These are phyloP conservation scores for Acanthisitta chloris DNA, from an alignment of 2,113 vertebrate species.

Conservation along the genomic window DNA sequence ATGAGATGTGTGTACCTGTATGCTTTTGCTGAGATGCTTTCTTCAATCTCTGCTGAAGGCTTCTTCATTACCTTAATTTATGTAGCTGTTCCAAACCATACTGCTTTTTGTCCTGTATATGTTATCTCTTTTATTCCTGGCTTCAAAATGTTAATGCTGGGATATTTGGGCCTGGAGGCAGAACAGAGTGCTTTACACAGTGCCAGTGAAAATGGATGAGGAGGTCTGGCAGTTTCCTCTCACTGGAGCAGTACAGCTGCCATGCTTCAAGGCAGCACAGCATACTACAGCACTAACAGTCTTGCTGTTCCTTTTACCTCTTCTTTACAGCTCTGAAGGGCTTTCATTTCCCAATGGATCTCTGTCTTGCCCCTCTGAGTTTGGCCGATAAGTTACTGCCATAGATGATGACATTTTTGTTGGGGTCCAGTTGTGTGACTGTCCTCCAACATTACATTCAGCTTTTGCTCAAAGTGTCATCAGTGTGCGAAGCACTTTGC, in stretches of 20 bases:
- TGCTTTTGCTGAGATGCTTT: neutral
- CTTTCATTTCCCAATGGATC: neutral
- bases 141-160: neutral
- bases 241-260: neutral
- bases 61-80: neutral
- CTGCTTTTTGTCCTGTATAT: neutral
- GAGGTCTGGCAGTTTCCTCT: neutral
- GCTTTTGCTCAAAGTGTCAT: neutral
- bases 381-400: neutral
- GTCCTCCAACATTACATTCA: neutral
- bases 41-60: neutral
- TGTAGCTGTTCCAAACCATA: neutral
- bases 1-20: neutral
- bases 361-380: neutral
- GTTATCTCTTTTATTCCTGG: neutral
- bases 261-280: neutral
- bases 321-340: neutral
- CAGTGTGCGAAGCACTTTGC: neutral
- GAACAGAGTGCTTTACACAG: neutral
- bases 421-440: neutral
- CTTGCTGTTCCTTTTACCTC: accelerated
- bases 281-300: neutral
- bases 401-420: neutral
- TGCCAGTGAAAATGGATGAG: neutral
- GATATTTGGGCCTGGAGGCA: neutral